Base-by-base conservation (phyloP, 2,797 vertebrate genomes). In the Brachyalestes nurse region DNA sequence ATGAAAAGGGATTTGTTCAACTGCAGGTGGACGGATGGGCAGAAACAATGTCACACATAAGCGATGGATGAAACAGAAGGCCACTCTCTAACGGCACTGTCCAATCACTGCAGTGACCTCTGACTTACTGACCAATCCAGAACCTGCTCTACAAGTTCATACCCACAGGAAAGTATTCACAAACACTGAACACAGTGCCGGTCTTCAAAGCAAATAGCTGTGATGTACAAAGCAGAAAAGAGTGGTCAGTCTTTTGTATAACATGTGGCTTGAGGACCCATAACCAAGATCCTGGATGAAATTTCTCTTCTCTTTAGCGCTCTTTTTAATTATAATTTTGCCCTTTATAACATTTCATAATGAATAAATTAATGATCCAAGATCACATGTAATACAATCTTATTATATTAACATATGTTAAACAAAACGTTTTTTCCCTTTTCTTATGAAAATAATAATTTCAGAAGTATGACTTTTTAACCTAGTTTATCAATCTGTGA, bases 1-100 rank as follows among this genome's bases (percentile, higher is more conserved):
- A 95, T 95, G 94, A 94, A 92, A 91, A 92, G 93, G 93, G 94
- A 93, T 95, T 95, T 94, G 92, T 90, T 93, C 92, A 90, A 88
- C 92, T 91, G 91, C 92, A 93, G 93, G 91, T 93, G 93, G 71
- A 78, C 93, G 42, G 62, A 84, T 73, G 69, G 47, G 34, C 73
- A 75, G 61, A 72, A 82, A 58, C 82, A 82, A 74, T 45, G 60
- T 61, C 79, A 77, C 70, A 12, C 38, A 79, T 82, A 82, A 82
- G 58, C 53, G 57, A 34, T 71, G 73, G 58, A 79, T 75, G 77
- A 83, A 81, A 80, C 64, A 47, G 51, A 62, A 77, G 60, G 55
- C 49, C 53, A 23, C 17, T 83, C 75, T 78, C 45, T 47, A 78
- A 81, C 25, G 61, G 57, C 47, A 64, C 49, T 51, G 61, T 72